These are phyloP conservation scores for Acromyrmex echinatior DNA, from an alignment of 1,140 invertebrate genomes.

Conservation along the genomic window DNA sequence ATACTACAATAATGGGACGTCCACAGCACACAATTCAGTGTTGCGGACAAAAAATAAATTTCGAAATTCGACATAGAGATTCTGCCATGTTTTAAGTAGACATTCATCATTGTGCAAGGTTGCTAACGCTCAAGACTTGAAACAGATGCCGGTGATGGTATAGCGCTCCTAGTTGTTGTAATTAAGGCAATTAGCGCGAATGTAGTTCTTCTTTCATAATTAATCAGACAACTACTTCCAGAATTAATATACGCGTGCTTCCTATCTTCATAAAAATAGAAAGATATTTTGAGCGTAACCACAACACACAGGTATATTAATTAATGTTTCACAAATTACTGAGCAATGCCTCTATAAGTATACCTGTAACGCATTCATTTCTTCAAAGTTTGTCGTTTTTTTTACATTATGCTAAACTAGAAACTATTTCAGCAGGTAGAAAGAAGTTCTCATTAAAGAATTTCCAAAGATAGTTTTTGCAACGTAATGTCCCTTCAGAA, in stretches of 20 bases:
- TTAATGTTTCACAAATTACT: constrained; percentile 73
- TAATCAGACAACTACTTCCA: constrained; percentile 55
- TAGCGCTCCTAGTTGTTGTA: constrained; percentile 37
- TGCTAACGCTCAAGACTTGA: constrained; percentile 4
- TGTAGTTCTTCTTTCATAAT: constrained; percentile 59
- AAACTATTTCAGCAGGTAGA: constrained; percentile 57
- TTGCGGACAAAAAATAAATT: constrained; percentile 28
- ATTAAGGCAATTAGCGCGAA: constrained; percentile 58
- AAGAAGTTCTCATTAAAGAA: constrained; percentile 17
- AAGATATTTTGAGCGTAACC: constrained; percentile 55
- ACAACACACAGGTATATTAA: constrained; percentile 63
- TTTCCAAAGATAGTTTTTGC: constrained; percentile 82
- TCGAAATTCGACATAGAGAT: constrained; percentile 36
- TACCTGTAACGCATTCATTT: constrained; percentile 24
- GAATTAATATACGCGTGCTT: constrained; percentile 63
- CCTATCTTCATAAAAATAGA: constrained; percentile 50
- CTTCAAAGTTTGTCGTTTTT: neutral
- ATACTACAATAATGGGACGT: constrained; percentile 25
- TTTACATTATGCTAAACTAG: neutral
- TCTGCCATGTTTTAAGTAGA: constrained; percentile 16
- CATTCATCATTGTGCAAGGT: constrained; percentile 31
- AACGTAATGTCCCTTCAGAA: constrained; percentile 83
- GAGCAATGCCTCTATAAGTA: neutral
- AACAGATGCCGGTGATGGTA: constrained; percentile 42
- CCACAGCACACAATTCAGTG: constrained; percentile 20